Conservation (phyloP, 2,113 vertebrate genomes). For the Mobula birostris region DNA sequence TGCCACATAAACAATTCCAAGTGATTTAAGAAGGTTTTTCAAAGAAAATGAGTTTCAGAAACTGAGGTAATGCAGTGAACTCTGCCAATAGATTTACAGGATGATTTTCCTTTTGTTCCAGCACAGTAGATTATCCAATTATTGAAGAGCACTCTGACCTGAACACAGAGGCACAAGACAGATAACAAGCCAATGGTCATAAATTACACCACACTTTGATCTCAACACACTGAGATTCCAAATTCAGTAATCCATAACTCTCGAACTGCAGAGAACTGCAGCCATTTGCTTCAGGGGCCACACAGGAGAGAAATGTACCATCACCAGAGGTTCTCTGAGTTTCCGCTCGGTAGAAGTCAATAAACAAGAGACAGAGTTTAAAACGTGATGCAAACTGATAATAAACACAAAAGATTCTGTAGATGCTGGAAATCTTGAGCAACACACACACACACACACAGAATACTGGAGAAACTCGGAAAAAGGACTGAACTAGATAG, state of each 20-base stretch:
- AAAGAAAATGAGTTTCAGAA: not conserved
- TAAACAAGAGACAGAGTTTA: not conserved
- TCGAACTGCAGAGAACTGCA: not conserved
- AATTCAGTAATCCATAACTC: not conserved
- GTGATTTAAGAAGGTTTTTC: not conserved
- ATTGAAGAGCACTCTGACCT: not conserved
- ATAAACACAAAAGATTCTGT: too few species aligned
- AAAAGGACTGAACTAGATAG: too few species aligned
- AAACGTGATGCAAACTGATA: too few species aligned
- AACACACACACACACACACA: too few species aligned
- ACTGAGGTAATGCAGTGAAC: not conserved
- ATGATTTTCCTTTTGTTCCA: not conserved
- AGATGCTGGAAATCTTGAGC: too few species aligned
- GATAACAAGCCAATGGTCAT: not conserved
- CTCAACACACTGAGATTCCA: not conserved
- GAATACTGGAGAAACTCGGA: too few species aligned
- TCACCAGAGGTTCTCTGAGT: not conserved
- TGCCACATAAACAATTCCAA: not conserved
- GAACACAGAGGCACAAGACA: not conserved
- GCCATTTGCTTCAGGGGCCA: not conserved
- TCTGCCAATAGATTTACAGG: not conserved
- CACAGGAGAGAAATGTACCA: not conserved
- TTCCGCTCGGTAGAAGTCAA: not conserved
- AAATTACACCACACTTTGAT: not conserved
- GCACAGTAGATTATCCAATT: not conserved